Evolutionary conservation across 2,888 invertebrate species (phyloP).

Genomic region (Aradus depressus): DNA sequence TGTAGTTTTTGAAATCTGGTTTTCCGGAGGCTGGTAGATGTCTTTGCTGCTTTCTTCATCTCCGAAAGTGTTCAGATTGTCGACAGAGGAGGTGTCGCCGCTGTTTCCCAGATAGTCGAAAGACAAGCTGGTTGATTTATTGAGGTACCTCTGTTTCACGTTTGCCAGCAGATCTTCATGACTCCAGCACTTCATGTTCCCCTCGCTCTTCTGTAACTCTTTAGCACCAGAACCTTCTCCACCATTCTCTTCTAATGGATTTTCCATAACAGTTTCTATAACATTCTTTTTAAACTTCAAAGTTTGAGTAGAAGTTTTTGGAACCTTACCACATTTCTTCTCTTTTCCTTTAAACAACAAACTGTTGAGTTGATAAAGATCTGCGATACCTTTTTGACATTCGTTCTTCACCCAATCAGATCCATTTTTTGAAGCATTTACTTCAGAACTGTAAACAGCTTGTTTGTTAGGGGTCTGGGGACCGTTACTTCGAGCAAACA

Average conservation of each 20-base stretch:
- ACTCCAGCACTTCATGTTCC: slow-evolving; percentile 28
- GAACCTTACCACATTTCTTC: slow-evolving; percentile 29
- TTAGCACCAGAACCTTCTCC: slow-evolving; percentile 33
- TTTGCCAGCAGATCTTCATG: slow-evolving; percentile 33
- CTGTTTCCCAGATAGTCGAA: slow-evolving; percentile 17
- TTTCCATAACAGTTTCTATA: slow-evolving; percentile 34
- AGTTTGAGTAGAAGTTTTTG: slow-evolving; percentile 24
- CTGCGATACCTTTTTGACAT: slow-evolving; percentile 34
- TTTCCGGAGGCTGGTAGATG: too few relatives aligned
- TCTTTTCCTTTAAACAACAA: slow-evolving; percentile 27
- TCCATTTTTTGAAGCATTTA: slow-evolving; percentile 28
- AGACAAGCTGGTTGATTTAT: slow-evolving; percentile 14
- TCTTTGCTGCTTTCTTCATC: too few relatives aligned
- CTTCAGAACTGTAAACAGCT: slow-evolving; percentile 28
- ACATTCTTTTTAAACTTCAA: slow-evolving; percentile 22
- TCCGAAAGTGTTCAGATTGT: too few relatives aligned
- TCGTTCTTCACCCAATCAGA: slow-evolving; percentile 33
- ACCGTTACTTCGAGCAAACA: slow-evolving; percentile 37
- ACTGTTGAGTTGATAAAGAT: slow-evolving; percentile 33
- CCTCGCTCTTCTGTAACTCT: slow-evolving; percentile 10
- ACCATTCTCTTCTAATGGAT: slow-evolving; percentile 36
- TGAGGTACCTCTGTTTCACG: slow-evolving; percentile 22
- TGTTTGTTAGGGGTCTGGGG: slow-evolving; percentile 29
- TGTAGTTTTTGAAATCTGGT: too few relatives aligned
- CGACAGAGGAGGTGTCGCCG: too few relatives aligned